These are phyloP conservation scores for Phasia obesa DNA, from an alignment of 2,888 invertebrate species.

Conservation along the genomic window DNA sequence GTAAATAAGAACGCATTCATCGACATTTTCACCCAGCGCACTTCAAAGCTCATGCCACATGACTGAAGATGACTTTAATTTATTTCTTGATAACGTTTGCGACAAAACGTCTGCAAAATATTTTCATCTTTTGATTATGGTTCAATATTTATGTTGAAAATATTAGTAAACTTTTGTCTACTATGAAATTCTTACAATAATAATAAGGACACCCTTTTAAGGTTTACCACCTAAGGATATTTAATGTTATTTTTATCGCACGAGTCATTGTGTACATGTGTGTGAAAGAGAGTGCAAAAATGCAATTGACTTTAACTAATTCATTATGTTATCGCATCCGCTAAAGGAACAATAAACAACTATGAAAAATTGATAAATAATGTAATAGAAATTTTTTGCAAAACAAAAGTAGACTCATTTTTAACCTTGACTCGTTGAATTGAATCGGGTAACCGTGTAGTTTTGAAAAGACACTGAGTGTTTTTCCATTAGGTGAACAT, in stretches of 20 bases:
- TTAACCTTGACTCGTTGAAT: neutral
- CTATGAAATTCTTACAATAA: neutral
- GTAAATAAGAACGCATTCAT: slow-evolving; percentile 17
- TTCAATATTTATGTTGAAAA: slow-evolving; percentile 47
- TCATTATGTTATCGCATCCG: slow-evolving; percentile 57
- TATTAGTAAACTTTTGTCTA: slow-evolving; percentile 34
- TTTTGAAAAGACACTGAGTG: neutral
- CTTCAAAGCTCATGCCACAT: slow-evolving; percentile 34
- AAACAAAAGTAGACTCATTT: neutral
- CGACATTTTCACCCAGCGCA: neutral
- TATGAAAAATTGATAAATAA: neutral
- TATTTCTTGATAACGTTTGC: slow-evolving; percentile 23
- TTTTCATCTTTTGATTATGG: slow-evolving; percentile 42
- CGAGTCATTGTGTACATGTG: slow-evolving; percentile 37
- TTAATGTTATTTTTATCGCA: slow-evolving; percentile 63
- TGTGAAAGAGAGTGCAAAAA: slow-evolving; percentile 56
- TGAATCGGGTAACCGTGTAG: neutral
- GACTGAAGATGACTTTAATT: slow-evolving; percentile 15
- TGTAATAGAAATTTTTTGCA: neutral
- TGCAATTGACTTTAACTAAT: slow-evolving; percentile 67
- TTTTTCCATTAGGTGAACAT: no score
- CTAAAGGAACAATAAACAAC: slow-evolving; percentile 16
- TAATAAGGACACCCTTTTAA: slow-evolving; percentile 45
- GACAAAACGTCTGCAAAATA: slow-evolving; percentile 32
- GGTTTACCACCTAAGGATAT: slow-evolving; percentile 37